phyloP scores from a whole-genome alignment of 2,797 vertebrate genomes.

The Sus cebifrons region DNA sequence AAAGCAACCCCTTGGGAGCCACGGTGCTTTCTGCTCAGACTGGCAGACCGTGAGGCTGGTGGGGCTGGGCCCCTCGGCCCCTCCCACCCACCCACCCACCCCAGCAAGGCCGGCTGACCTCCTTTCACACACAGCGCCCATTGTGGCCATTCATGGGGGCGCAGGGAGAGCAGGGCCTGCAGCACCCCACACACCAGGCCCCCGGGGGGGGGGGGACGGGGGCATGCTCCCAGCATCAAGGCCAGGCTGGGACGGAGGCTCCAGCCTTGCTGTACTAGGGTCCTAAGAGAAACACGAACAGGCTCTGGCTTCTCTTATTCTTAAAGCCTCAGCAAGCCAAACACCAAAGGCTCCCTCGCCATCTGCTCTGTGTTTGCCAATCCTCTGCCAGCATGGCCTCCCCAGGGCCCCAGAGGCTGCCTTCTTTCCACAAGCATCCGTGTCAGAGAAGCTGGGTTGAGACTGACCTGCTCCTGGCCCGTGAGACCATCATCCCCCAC shows the following conservation, averaged over 20 bases:
- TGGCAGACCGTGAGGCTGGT: background rate
- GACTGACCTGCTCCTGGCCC: rapidly evolving
- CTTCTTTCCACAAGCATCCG: no score
- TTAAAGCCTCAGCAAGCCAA: background rate
- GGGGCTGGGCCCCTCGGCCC: background rate
- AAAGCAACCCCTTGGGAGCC: background rate
- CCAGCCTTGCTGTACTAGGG: rapidly evolving
- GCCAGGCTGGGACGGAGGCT: background rate
- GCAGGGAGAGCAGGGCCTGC: background rate
- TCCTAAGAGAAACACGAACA: background rate
- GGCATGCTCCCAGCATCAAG: rapidly evolving
- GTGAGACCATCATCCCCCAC: background rate
- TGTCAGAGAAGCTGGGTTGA: background rate
- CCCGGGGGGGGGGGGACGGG: no score
- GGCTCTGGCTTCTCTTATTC: background rate
- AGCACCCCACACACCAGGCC: background rate
- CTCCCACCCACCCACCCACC: background rate
- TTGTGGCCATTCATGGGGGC: background rate
- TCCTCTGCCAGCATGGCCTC: background rate
- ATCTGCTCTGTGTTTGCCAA: background rate
- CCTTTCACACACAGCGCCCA: background rate
- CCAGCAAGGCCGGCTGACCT: background rate
- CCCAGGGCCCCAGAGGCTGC: background rate
- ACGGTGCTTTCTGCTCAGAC: background rate
- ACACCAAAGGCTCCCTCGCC: rapidly evolving